These are phyloP conservation scores for Encarsia formosa DNA, from an alignment of 2,888 invertebrate species.

Conservation along the genomic window DNA sequence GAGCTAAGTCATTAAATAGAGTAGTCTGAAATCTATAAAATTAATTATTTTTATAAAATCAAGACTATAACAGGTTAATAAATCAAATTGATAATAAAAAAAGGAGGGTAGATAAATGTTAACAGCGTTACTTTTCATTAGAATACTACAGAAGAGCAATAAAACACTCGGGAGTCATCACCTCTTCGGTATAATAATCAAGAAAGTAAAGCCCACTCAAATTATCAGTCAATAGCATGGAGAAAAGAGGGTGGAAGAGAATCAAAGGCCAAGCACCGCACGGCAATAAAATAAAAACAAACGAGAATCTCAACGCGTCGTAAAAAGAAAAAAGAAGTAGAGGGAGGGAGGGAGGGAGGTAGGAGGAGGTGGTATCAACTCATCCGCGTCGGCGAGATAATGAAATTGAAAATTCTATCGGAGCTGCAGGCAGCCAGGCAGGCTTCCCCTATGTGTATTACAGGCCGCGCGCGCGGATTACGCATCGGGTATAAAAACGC, in stretches of 20 bases:
- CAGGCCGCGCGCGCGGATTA: background rate
- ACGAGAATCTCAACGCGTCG: constrained; percentile 20
- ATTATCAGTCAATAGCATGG: constrained; percentile 3
- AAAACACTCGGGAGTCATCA: no score
- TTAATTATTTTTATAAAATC: no score
- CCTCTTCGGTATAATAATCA: no score
- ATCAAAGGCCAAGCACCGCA: background rate
- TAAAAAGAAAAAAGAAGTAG: constrained; percentile 17
- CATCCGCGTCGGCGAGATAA: constrained; percentile 10
- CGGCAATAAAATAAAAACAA: constrained; percentile 22
- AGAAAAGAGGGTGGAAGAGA: background rate
- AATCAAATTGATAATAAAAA: no score
- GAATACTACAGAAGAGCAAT: no score
- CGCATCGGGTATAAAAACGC: background rate
- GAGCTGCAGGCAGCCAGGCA: background rate
- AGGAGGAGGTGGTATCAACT: constrained; percentile 10
- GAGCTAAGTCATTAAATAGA: no score
- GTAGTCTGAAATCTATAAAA: no score
- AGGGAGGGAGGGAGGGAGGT: background rate
- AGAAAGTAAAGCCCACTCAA: constrained; percentile 2
- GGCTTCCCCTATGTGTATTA: background rate
- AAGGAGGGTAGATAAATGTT: no score
- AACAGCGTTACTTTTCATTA: no score
- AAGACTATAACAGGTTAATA: no score
- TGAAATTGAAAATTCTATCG: constrained; percentile 28